Base-by-base conservation (phyloP, 2,888 invertebrate species). In the Bellardia bayeri region DNA sequence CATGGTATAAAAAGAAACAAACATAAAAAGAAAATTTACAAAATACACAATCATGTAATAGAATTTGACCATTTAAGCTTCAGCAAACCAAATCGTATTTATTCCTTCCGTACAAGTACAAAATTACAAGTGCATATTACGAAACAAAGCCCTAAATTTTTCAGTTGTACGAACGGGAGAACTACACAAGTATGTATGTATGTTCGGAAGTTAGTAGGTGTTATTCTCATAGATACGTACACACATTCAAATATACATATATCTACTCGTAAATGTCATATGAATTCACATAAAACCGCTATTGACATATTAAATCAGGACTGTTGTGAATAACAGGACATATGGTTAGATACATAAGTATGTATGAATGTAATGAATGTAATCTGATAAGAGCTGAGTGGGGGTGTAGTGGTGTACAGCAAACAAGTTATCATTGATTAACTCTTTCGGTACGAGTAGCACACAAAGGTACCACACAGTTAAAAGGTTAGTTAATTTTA, bases 241-340 rank as follows among this genome's bases (percentile, higher is more conserved):
- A 42, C 42, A 45, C 58, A 75, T 42, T 33, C 23, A 56, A 66
- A 56, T 61, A 23, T 1, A 23, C 1, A 23, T 23, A 23, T 23
- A 23, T 23, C 23, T 23, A 23, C 23, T 23, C 23, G 23, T 23
- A 58, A 58, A 79, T 79, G 49, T 79, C 58, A 79, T 58, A 69
- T 56, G 68, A 68, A 79, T 69, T 79, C 79, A 79, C 68, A 79
- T 79, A 51, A 76, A 76, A 5, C n/a, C 51, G n/a, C n/a, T 51
- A 5, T 51, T 51, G 51, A 40, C 45, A 45, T 37, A 64, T 64
- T 76, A 76, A 16, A 40, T 23, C 76, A 63, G 58, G 79, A 79
- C 68, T 33, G 37, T 79, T 79, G 79, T 68, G 79, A 37, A 79
- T 79, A 68, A 45, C 68, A 79, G 79, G 68, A 58, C 79, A 79